Evolutionary conservation across 2,797 vertebrate genomes (phyloP).

Genomic region (Enteromius fasciolatus): DNA sequence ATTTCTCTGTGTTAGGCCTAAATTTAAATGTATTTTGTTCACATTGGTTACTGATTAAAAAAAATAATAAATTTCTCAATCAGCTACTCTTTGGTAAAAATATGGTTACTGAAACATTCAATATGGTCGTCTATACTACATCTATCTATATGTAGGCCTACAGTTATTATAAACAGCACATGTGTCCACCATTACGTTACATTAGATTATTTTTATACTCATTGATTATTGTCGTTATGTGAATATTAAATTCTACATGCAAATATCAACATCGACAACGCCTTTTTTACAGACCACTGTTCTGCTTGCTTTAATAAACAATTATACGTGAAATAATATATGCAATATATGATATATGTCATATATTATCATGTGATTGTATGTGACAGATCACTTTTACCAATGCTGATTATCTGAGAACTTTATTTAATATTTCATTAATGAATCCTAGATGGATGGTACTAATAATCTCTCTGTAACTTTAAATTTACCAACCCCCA

Average conservation of each 20-base stretch:
- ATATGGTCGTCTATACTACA: neutral
- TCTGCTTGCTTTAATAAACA: neutral
- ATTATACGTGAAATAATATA: neutral
- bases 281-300: neutral
- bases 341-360: neutral
- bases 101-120: neutral
- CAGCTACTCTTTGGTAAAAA: neutral
- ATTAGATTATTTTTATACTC: neutral
- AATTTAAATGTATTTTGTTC: neutral
- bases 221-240: neutral
- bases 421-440: neutral
- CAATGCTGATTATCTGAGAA: neutral
- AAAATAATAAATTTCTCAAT: neutral
- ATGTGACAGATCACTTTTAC: neutral
- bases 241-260: no score
- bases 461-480: slow-evolving; percentile 13
- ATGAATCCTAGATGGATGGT: neutral
- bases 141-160: neutral
- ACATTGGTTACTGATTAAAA: neutral
- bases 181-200: neutral
- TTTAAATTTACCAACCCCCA: slow-evolving; percentile 20
- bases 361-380: neutral
- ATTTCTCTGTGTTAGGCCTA: neutral
- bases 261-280: neutral
- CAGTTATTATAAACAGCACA: neutral